These are phyloP conservation scores for Mormyrus hasselquistii DNA, from an alignment of 2,797 vertebrate genomes.

Conservation along the genomic window DNA sequence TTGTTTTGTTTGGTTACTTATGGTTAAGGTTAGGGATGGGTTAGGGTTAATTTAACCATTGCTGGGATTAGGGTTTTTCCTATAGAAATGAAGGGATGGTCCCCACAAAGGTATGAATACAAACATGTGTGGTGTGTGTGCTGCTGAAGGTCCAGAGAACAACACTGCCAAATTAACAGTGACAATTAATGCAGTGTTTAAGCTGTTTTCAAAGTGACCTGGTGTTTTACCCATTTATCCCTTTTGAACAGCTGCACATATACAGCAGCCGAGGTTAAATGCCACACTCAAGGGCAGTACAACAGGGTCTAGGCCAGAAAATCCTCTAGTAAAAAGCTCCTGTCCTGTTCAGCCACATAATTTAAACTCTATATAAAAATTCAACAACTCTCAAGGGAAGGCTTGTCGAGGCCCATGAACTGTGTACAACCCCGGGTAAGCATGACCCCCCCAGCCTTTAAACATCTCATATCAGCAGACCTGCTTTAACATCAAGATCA, in stretches of 20 bases:
- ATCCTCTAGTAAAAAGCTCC: not conserved
- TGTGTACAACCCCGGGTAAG: not conserved
- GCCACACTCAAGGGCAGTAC: not conserved
- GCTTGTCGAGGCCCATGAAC: not conserved
- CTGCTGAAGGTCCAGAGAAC: not conserved
- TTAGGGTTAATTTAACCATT: not conserved
- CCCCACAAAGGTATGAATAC: not conserved
- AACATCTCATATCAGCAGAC: not conserved
- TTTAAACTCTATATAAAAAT: not conserved
- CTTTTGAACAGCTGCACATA: not conserved
- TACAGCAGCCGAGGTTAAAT: not conserved
- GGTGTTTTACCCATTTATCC: not conserved
- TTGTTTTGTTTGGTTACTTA: not conserved
- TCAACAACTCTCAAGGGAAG: not conserved
- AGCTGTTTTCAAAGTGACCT: not conserved
- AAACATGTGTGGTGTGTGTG: not conserved
- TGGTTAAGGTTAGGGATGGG: not conserved
- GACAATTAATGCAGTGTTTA: not conserved
- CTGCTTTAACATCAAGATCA: not conserved
- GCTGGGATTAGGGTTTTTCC: not conserved
- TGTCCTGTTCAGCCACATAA: not conserved
- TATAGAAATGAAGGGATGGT: not conserved
- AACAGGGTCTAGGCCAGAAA: not conserved
- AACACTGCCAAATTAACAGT: not conserved
- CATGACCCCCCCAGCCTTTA: not conserved